Conservation (phyloP, 2,113 vertebrate species). For the Chelonoidis abingdonii region DNA sequence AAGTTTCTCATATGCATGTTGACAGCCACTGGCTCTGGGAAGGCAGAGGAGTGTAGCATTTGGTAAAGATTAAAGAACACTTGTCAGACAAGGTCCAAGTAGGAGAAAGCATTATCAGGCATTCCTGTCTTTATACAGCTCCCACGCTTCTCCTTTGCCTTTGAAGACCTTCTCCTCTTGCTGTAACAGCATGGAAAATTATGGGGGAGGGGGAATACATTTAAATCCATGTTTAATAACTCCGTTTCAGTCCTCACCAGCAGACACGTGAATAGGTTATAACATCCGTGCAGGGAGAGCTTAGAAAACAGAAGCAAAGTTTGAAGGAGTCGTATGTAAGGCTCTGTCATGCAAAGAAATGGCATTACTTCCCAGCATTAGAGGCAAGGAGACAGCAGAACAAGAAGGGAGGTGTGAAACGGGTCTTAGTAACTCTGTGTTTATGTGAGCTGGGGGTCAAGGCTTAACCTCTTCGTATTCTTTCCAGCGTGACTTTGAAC, state of each 20-base stretch:
- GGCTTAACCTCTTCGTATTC: background rate
- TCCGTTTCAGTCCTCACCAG: background rate
- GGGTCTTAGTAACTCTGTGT: background rate
- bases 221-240: background rate
- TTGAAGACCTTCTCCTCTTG: background rate
- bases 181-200: background rate
- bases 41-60: background rate
- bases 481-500: background rate
- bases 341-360: background rate
- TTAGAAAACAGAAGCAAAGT: background rate
- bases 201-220: background rate
- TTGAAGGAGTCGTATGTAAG: background rate
- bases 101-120: background rate
- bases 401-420: background rate
- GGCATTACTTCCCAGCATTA: background rate
- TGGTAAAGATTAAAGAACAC: background rate
- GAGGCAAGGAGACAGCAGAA: background rate
- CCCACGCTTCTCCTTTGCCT: background rate
- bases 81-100: background rate
- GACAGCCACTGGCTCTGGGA: background rate
- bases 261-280: background rate
- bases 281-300: background rate
- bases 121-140: background rate
- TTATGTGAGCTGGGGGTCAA: background rate
- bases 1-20: background rate